Conservation (phyloP, 2,888 invertebrate genomes). For the Cosmopolites sordidus region DNA sequence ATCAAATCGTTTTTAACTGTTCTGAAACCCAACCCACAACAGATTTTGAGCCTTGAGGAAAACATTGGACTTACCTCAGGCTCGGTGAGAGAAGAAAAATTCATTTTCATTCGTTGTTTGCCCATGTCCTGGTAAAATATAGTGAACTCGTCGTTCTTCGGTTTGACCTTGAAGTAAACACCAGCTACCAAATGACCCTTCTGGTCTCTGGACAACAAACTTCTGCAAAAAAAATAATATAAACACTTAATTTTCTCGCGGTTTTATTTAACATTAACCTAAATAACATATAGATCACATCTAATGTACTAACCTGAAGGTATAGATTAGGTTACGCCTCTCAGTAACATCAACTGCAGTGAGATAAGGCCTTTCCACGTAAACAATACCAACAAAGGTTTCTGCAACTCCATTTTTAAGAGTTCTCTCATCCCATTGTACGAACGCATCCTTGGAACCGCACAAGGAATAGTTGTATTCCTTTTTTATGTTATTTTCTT, state of each 20-base stretch:
- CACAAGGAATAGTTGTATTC: slow-evolving; percentile 80
- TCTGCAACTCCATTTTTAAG: slow-evolving; percentile 59
- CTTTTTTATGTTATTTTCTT: slow-evolving; percentile 70
- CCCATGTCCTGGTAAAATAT: slow-evolving; percentile 71
- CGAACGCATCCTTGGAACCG: slow-evolving; percentile 65
- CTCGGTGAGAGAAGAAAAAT: slow-evolving; percentile 62
- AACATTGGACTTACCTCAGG: slow-evolving; percentile 33
- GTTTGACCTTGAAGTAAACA: slow-evolving; percentile 75
- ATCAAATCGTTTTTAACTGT: no score
- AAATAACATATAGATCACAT: not conserved
- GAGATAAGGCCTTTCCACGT: slow-evolving; percentile 72
- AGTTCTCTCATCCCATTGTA: slow-evolving; percentile 82
- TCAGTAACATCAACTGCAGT: slow-evolving; percentile 83
- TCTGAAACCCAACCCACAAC: no score
- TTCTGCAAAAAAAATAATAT: slow-evolving; percentile 62
- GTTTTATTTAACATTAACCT: not conserved
- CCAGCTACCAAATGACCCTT: slow-evolving; percentile 82
- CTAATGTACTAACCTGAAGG: slow-evolving; percentile 16
- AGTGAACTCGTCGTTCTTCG: slow-evolving; percentile 61
- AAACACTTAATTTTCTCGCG: no score
- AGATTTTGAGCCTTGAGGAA: no score
- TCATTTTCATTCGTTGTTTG: slow-evolving; percentile 68
- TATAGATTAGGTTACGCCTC: slow-evolving; percentile 71
- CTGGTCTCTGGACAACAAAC: slow-evolving; percentile 74
- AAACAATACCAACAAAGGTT: slow-evolving; percentile 65